phyloP scores from a whole-genome alignment of 2,888 invertebrate genomes.

The Ophioninae sp. region DNA sequence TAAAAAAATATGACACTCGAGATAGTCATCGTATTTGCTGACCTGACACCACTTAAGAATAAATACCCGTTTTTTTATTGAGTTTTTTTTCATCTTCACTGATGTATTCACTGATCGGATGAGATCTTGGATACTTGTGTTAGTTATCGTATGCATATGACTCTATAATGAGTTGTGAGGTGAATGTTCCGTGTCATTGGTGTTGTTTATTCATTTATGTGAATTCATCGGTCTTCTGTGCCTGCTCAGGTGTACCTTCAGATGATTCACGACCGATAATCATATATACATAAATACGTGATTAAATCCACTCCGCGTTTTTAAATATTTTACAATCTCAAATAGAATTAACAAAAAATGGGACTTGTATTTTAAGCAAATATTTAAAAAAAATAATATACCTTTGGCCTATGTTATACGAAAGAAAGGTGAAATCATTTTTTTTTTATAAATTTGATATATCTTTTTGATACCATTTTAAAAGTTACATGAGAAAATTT shows the following conservation, averaged over 20 bases:
- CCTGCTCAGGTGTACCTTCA: background rate
- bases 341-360: too few species aligned
- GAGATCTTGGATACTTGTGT: conserved; percentile 1
- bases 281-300: background rate
- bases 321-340: too few species aligned
- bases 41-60: background rate
- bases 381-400: too few species aligned
- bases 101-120: background rate
- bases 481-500: too few species aligned
- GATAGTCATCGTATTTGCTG: background rate
- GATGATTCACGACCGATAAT: background rate
- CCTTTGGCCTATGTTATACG: too few species aligned
- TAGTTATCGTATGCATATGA: background rate
- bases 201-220: conserved; percentile 3
- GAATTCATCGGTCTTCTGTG: conserved; percentile 18
- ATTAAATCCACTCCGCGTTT: too few species aligned
- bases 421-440: too few species aligned
- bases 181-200: conserved; percentile 16
- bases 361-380: too few species aligned
- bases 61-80: background rate
- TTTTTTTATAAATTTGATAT: too few species aligned
- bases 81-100: background rate
- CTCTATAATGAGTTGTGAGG: conserved; percentile 1
- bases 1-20: background rate
- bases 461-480: too few species aligned